phyloP scores from a whole-genome alignment of 1,140 invertebrate genomes.

The Phthorimaea operculella region DNA sequence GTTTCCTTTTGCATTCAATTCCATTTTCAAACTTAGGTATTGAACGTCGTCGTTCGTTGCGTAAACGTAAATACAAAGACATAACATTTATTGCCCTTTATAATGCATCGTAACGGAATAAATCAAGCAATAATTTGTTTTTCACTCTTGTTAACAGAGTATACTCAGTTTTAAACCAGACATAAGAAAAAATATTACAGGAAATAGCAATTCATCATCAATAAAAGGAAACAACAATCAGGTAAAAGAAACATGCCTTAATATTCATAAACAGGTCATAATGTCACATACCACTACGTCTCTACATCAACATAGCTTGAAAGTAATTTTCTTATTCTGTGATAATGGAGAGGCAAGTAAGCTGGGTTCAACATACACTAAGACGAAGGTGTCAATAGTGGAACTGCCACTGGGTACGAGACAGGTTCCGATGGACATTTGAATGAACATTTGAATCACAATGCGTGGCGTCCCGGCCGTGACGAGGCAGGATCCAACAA shows the following conservation, averaged over 20 bases:
- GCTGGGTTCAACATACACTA: neutral
- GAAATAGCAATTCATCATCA: no score
- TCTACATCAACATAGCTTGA: no score
- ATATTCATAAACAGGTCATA: no score
- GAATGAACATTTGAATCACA: conserved; percentile 62
- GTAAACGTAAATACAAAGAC: neutral
- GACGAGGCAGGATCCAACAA: conserved; percentile 38
- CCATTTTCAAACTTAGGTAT: conserved; percentile 5
- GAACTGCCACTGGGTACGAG: conserved; percentile 51
- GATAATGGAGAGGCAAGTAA: neutral
- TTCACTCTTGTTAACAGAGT: no score
- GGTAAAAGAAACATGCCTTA: no score
- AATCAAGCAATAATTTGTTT: neutral
- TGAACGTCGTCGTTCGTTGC: conserved; percentile 1
- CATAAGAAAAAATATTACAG: no score
- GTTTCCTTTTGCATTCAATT: conserved; percentile 6
- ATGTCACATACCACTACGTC: no score
- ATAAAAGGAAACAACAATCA: no score
- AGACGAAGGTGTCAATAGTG: conserved; percentile 49
- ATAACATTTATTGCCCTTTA: conserved; percentile 1
- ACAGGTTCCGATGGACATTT: conserved; percentile 39
- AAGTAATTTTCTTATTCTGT: neutral
- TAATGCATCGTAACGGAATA: neutral
- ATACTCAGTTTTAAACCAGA: no score
- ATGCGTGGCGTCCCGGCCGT: conserved; percentile 49